These are phyloP conservation scores for Corydoras sp. DNA, from an alignment of 2,113 vertebrate species.

Conservation along the genomic window DNA sequence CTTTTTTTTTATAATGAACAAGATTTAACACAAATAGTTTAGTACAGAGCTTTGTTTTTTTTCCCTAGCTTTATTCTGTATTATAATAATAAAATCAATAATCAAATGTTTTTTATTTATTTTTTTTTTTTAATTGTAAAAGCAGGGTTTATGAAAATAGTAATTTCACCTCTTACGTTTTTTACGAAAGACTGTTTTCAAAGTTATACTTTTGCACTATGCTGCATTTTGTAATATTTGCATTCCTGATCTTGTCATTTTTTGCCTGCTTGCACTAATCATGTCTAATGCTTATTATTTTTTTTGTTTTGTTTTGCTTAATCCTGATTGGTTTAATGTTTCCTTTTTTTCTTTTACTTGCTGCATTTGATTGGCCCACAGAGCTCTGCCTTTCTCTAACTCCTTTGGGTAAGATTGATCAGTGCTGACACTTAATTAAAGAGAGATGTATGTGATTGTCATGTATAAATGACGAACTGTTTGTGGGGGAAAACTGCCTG, in stretches of 20 bases:
- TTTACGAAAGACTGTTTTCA: too few species aligned
- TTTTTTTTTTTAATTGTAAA: too few species aligned
- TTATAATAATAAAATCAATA: too few species aligned
- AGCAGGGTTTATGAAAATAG: too few species aligned
- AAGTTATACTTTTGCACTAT: too few species aligned
- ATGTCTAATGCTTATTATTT: constrained; percentile 41
- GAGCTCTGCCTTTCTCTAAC: constrained; percentile 90
- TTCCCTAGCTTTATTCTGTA: too few species aligned
- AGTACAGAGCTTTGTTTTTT: too few species aligned
- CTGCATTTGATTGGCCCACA: constrained; percentile 67
- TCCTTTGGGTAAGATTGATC: constrained; percentile 89
- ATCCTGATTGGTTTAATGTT: too few species aligned
- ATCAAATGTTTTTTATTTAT: too few species aligned
- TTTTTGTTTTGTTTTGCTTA: constrained; percentile 37
- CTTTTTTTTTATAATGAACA: too few species aligned
- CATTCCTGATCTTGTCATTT: not conserved
- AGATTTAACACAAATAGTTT: too few species aligned
- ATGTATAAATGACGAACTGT: not conserved
- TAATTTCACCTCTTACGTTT: too few species aligned
- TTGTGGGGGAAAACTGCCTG: not conserved
- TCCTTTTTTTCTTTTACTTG: constrained; percentile 51
- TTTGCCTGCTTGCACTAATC: constrained; percentile 13
- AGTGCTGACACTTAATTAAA: not conserved
- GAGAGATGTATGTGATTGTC: not conserved
- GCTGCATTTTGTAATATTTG: not conserved